Evolutionary conservation across 2,113 vertebrate genomes (phyloP), one percentile per base, ranked within the genome.

Genomic region (Pomatorhinus ruficollis): DNA sequence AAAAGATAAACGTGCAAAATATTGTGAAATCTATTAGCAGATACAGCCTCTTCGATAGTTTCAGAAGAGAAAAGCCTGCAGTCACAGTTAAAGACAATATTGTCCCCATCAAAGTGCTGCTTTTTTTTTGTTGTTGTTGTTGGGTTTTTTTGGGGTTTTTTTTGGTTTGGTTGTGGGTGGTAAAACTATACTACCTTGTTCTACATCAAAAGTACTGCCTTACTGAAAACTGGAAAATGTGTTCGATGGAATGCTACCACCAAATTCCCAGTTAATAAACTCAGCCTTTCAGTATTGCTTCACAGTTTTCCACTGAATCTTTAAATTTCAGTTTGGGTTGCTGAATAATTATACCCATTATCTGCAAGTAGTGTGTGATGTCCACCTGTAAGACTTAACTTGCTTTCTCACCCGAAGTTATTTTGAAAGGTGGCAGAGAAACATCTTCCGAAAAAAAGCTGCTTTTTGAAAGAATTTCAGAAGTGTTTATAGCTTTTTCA

Each of bases 401-500:
- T 72, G 33, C 13, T 87, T 69, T 42, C 12, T 42, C 12, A 28
- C 7, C 12, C 71, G 24, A 40, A 66, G 14, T 42, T 19, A 42
- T 70, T 84, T 42, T 84, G 49, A 60, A 76, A 70, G 21, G 35
- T 9, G 2, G 21, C 53, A 52, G 28, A 86, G 44, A 52, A 94
- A 54, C 53, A 37, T 37, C 7, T 59, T 39, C 0, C 0, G 0
- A 78, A 78, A 16, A 44, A 57, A 82, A 24, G n/a, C 10, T 68
- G 44, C 80, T 50, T 78, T 81, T 45, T 65, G 12, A 27, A 66
- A 64, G 65, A 60, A 47, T 65, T 84, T 90, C 21, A 33, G 21
- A 85, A 61, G 6, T 24, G 7, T 84, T 75, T 27, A 4, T 27
- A 56, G 37, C 20, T 54, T 91, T 64, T 79, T 83, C 35, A 25